Percentiles rank a stretch among this genome's conserved stretches.
Conservation (phyloP, 2,113 vertebrate species). For the Microcebus tavaratra region DNA sequence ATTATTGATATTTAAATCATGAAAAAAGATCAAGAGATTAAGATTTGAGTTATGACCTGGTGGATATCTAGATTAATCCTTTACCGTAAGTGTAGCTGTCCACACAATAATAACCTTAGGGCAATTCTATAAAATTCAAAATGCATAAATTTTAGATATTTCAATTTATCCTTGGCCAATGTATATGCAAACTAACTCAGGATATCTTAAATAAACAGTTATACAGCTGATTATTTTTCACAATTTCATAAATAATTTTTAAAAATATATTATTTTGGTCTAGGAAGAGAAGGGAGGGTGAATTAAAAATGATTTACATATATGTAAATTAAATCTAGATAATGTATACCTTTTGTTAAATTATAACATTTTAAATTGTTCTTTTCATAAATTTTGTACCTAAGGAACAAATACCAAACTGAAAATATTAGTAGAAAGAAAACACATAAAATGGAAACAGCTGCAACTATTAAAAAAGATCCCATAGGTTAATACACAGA, state of each 20-base stretch:
- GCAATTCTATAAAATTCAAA: background rate
- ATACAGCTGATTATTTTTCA: background rate
- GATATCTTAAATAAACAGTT: background rate
- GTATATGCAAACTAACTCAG: background rate
- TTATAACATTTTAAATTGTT: background rate
- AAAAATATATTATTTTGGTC: background rate
- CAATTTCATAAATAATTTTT: background rate
- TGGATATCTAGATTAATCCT: background rate
- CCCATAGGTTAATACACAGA: background rate
- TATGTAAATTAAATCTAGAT: background rate
- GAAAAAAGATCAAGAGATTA: background rate
- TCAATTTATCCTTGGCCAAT: background rate
- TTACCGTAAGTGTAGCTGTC: background rate
- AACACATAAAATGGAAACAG: conserved; percentile 7
- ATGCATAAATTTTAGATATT: background rate
- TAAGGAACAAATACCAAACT: background rate
- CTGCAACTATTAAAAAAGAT: background rate
- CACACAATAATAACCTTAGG: background rate
- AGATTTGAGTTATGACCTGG: background rate
- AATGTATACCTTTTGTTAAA: background rate
- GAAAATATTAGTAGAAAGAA: background rate
- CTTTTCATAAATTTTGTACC: background rate
- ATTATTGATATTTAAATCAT: background rate
- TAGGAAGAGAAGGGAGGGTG: background rate
- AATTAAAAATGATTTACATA: background rate